Percentiles rank a stretch among this genome's conserved stretches.
Evolutionary conservation across 2,113 vertebrate genomes (phyloP).

Genomic region (Capreolus pygargus): DNA sequence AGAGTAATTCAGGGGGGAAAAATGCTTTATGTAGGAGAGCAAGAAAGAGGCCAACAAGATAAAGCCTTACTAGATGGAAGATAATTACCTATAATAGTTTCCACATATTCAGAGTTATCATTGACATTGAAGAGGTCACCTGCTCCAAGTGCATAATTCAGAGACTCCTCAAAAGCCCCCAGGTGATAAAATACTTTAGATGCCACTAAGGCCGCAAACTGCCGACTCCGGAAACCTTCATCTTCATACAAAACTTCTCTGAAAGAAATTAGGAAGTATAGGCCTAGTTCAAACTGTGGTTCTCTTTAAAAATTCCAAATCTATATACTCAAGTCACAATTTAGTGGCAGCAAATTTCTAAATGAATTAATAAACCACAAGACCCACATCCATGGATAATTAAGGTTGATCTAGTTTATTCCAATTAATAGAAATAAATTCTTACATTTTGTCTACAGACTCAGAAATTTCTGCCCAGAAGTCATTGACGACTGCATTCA

Average conservation of each 20-base stretch:
- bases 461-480: slow-evolving; percentile 99
- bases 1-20: neutral
- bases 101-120: slow-evolving; percentile 98
- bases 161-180: slow-evolving; percentile 97
- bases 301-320: slow-evolving; percentile 27
- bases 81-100: slow-evolving; percentile 96
- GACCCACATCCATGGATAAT: slow-evolving; percentile 21
- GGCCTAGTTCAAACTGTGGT: neutral
- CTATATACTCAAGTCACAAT: slow-evolving; percentile 1
- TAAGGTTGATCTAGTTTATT: neutral
- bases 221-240: slow-evolving; percentile 94
- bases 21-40: neutral
- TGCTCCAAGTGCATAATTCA: slow-evolving; percentile 97
- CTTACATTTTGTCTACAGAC: slow-evolving; percentile 99
- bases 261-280: slow-evolving; percentile 53
- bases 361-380: slow-evolving; percentile 34
- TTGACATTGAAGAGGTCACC: slow-evolving; percentile 99
- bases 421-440: slow-evolving; percentile 30
- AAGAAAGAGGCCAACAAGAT: neutral
- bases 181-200: slow-evolving; percentile 99
- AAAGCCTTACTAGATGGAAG: neutral
- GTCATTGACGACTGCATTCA: slow-evolving; percentile 97
- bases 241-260: slow-evolving; percentile 99
- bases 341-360: neutral
- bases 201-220: slow-evolving; percentile 97